These are phyloP conservation scores for Bufotes viridis DNA, from an alignment of 2,797 vertebrate genomes.

Conservation along the genomic window DNA sequence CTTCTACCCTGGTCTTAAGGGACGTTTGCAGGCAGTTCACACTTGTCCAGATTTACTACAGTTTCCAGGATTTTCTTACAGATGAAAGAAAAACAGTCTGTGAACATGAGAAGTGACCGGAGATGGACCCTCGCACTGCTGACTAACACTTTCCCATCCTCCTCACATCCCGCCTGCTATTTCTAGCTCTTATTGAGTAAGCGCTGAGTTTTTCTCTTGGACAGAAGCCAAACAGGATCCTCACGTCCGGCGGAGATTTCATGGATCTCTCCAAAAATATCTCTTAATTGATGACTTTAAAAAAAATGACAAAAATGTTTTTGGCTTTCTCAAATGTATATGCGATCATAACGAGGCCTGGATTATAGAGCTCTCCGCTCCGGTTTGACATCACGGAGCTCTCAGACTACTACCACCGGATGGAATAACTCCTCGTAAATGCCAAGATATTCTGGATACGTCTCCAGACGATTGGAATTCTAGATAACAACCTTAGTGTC, in stretches of 20 bases:
- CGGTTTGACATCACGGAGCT: background rate
- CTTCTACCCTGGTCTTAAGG: too few species aligned
- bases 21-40: too few species aligned
- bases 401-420: background rate
- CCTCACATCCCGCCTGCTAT: background rate
- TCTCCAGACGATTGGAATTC: background rate
- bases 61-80: background rate
- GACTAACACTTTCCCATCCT: conserved; percentile 21
- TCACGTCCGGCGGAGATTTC: background rate
- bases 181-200: conserved; percentile 15
- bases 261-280: background rate
- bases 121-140: background rate
- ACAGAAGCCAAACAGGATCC: background rate
- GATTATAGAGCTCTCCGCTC: background rate
- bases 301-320: background rate
- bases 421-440: background rate
- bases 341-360: background rate
- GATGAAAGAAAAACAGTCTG: background rate
- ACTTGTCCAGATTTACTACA: background rate
- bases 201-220: conserved; percentile 19
- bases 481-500: background rate
- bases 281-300: background rate
- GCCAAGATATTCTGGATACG: background rate
- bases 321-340: background rate
- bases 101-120: conserved; percentile 13